Base-by-base conservation (phyloP, 30 jellyfish, hydroid and myxozoan genomes). In the Cassiopea xamachana region DNA sequence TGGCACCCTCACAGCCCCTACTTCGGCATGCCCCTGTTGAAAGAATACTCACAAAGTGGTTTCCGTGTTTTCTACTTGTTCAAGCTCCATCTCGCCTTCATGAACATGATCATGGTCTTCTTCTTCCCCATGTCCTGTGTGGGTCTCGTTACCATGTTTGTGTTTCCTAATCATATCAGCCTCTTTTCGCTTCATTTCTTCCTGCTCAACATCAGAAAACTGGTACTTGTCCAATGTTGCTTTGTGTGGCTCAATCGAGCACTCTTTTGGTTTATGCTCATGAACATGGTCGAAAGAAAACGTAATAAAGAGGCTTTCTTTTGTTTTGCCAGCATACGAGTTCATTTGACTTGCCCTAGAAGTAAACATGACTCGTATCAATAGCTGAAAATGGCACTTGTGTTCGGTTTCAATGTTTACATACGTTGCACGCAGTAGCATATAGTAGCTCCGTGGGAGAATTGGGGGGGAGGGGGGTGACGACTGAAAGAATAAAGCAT, bases 331-430 rank as follows among this genome's bases (percentile, higher is more conserved):
- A 47, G 70, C 91, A 64, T 39, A 85, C 7, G 90, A 76, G 82
- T 89, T 89, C 76, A 89, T 84, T 48, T 89, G 96, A 48, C 60
- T 80, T 67, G 96, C 89, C 96, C 96, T 89, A 14, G 13, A 75
- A 87, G 48, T 1, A 60, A 12, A 1, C n/a, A 77, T 2, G 73
- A 55, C 64, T 55, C 7, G 64, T 55, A 55, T 6, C 39, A 27
- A 27, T 27, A 27, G 39, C 39, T 27, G 39, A 27, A 27, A 27
- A 27, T 27, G 39, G 39, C 39, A 27, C 39, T 27, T 27, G 39
- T 27, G 39, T 27, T 27, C 39, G 39, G 39, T 27, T 27, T 27
- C 39, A 27, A 27, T 27, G 39, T 27, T 27, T 27, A 27, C 39
- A 27, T 27, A 27, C 39, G 39, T 27, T 27, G 39, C 39, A 27